Evolutionary conservation across 2,113 vertebrate species (phyloP).

Genomic region (Micronycteris hirsuta): DNA sequence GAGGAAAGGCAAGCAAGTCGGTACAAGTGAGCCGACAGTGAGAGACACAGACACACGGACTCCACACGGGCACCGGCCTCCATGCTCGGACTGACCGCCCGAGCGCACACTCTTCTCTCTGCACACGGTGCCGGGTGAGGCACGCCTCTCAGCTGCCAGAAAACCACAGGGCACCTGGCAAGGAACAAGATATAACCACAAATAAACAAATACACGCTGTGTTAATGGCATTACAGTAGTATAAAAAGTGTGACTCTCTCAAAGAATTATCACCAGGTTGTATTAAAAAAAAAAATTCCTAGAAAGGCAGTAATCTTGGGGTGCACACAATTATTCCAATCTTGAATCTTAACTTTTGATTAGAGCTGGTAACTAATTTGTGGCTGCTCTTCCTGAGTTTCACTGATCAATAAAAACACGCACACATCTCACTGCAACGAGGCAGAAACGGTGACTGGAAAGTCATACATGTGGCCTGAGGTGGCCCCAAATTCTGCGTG

Average conservation of each 20-base stretch:
- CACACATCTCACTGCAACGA: background rate
- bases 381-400: background rate
- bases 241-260: background rate
- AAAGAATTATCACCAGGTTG: background rate
- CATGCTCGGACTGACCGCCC: too few relatives aligned
- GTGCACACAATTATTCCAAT: background rate
- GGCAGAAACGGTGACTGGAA: background rate
- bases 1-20: background rate
- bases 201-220: background rate
- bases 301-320: background rate
- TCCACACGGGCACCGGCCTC: too few relatives aligned
- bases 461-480: background rate
- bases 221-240: background rate
- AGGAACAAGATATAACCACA: background rate
- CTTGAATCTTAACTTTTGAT: background rate
- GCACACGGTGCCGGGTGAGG: too few relatives aligned
- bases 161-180: background rate
- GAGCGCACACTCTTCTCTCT: too few relatives aligned
- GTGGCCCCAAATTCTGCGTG: accelerated
- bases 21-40: background rate
- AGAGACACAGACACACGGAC: background rate
- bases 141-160: background rate
- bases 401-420: background rate
- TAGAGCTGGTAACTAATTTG: too few relatives aligned
- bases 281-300: background rate